Base-by-base conservation (phyloP, 2,113 vertebrate genomes). In the Theropithecus gelada region DNA sequence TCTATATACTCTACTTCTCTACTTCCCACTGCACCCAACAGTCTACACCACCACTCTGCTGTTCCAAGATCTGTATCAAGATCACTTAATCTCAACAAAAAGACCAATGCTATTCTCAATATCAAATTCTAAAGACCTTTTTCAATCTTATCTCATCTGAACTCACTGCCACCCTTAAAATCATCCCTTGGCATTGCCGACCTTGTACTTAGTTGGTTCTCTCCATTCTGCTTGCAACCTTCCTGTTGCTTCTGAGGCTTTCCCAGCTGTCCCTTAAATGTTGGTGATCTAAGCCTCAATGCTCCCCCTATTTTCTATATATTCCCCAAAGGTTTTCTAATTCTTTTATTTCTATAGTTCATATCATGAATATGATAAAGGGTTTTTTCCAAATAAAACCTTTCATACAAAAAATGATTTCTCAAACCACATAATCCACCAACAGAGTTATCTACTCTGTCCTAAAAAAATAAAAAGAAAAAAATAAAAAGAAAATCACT, bases 261-360 rank as follows among this genome's bases (percentile, higher is more conserved):
- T 43, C 52, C 72, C 66, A 91, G 45, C 8, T 48, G 8, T 20
- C 43, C 23, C 20, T 61, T 82, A 82, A 43, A 83, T 16, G 32
- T 5, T 70, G 73, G 25, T 80, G 25, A 78, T 94, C 38, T 59
- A 64, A 64, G 27, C 61, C 61, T 27, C 61, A 64, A 64, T 6
- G 2, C 27, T 85, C 68, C 72, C 90, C 23, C 45, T 70, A 81
- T 72, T 93, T 96, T 92, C 73, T 82, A 11, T 3, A 92, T 59
- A 72, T n/a, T n/a, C 8, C 57, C 50, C 20, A 61, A 84, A 48
- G 50, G 89, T 88, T 82, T 94, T 91, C 78, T 93, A 90, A 80
- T 86, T 91, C 25, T 86, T 82, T 96, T 23, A 78, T 83, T 70
- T 68, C 45, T 90, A 90, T 17, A 87, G 75, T 68, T 92, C 52